Evolutionary conservation across 2,888 invertebrate genomes (phyloP), one percentile per base, ranked within the genome.

Genomic region (Eupithecia exiguata): DNA sequence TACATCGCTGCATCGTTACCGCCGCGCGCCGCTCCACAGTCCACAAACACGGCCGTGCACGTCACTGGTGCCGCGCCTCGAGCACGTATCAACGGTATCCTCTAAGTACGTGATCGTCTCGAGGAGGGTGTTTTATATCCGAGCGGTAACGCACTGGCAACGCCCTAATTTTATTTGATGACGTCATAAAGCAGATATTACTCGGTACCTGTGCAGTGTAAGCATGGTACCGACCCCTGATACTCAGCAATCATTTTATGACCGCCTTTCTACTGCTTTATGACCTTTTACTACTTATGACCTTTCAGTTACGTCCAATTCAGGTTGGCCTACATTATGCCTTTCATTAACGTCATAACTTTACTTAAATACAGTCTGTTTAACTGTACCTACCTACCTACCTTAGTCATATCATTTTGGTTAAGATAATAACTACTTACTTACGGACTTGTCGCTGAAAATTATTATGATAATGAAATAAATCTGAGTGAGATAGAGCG

Each of bases 231-330:
- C 79, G 79, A 75, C 78, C 80, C 79, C 78, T 78, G 70, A 76
- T 71, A 75, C 79, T 80, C 80, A 80, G 80, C 80, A 79, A 77
- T 80, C 76, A 79, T 79, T 79, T 80, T 75, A 80, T 67, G 71
- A 74, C 71, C 38, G 75, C 71, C 77, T 78, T 80, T 80, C 78
- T 78, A 77, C 78, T 75, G 74, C 78, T 80, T 43, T 74, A 73
- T 74, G 77, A 77, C 77, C 78, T 71, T 73, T 76, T 74, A 74
- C 75, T 74, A 77, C 77, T 78, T 75, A 74, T 74, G 77, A 76
- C 77, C 77, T 70, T 68, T 65, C 72, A 76, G 79, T 76, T 75
- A 76, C 70, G 74, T 75, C 69, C 76, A 43, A 70, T 74, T 74
- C 69, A 74, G 73, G 77, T 75, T 75, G 73, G 46, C 72, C 67